Base-by-base conservation (phyloP, 2,113 vertebrate species). In the Bubo scandiacus region DNA sequence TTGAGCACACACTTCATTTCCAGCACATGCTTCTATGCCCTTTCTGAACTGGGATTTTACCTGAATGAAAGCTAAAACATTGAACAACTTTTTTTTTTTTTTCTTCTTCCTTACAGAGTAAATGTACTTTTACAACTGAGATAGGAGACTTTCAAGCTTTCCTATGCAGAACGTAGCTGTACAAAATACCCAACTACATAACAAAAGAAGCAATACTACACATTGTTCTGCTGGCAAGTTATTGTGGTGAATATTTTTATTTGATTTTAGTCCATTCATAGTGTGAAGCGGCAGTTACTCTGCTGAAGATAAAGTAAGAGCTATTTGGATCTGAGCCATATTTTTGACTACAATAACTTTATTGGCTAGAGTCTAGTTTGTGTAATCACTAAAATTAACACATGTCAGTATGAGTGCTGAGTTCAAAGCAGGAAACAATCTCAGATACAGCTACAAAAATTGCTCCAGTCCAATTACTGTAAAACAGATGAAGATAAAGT, bases 401-500 rank as follows among this genome's bases (percentile, higher is more conserved):
- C 89, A 91, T 15, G 13, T 79, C 94, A 65, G 40, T 68, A 92
- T 63, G 88, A 95, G 86, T 86, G 74, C 88, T 79, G 91, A 95
- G 93, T 95, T 94, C 95, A 97, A 96, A 86, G 71, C 75, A 83
- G 94, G 92, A 97, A 96, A 92, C n/a, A 51, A 68, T 58, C 89
- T 88, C 52, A 82, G 83, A 86, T 90, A 91, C 75, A 92, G 90
- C 90, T 95, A 84, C 94, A 86, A 29, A 92, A 96, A 90, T 94
- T 26, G 7, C 85, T 96, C 70, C 83, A 87, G 88, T 54, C 92
- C 96, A 96, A 96, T 98, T 97, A 91, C 95, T 97, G 81, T 92
- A 94, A 95, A 98, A 93, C 92, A 96, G 94, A 97, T 96, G 97
- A 97, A 97, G 97, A 97, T 97, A 95, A 97, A 94, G 89, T 94